phyloP scores from a whole-genome alignment of 2,797 vertebrate genomes.

The Petrocephalus schoutedeni region DNA sequence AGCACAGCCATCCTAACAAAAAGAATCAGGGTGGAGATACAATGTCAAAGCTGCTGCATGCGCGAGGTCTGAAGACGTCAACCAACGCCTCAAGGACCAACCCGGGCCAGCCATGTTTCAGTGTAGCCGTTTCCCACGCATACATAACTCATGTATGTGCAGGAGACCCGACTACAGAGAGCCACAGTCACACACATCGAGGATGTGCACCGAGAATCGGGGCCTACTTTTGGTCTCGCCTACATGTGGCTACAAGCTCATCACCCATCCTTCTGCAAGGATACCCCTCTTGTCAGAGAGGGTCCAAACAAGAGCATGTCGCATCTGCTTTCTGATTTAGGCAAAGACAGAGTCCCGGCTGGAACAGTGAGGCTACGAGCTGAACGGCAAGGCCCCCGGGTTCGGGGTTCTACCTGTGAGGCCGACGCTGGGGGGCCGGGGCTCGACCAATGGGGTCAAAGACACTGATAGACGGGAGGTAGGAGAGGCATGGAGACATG shows the following conservation, averaged over 20 bases:
- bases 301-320: background rate
- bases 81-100: background rate
- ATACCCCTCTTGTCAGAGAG: background rate
- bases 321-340: background rate
- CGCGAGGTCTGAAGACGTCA: background rate
- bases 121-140: background rate
- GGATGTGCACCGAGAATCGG: background rate
- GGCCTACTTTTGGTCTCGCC: background rate
- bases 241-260: background rate
- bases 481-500: background rate
- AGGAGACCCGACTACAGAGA: background rate
- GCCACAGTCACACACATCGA: conserved; percentile 14
- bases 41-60: background rate
- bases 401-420: conserved; percentile 53
- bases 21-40: background rate
- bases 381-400: conserved; percentile 30
- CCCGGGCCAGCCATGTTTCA: background rate
- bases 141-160: background rate
- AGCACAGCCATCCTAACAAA: background rate
- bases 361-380: background rate
- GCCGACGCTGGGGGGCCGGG: conserved; percentile 38
- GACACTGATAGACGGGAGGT: conserved; percentile 41
- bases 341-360: background rate
- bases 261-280: background rate
- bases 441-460: conserved; percentile 38